Percentiles rank a stretch among this genome's conserved stretches.
These are phyloP conservation scores for Ichneumoninae sp. DNA, from an alignment of 2,888 invertebrate species.

Conservation along the genomic window DNA sequence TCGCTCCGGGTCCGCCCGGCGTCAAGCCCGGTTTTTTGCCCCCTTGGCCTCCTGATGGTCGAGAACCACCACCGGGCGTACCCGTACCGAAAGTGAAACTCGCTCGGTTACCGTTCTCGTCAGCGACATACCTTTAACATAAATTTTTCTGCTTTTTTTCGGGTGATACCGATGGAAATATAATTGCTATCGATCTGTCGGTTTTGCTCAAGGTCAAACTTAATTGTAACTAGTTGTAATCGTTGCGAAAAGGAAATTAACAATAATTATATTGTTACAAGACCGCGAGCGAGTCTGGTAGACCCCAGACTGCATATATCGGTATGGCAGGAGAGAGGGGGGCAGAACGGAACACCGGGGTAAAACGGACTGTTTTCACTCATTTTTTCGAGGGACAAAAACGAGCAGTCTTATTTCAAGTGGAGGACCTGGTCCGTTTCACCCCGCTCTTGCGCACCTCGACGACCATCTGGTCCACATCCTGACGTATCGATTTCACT, in stretches of 20 bases:
- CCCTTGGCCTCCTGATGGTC: slow-evolving; percentile 43
- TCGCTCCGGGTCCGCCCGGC: slow-evolving; percentile 63
- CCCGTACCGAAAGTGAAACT: slow-evolving; percentile 81
- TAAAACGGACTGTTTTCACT: neutral
- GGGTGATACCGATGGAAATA: neutral
- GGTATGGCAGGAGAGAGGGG: neutral
- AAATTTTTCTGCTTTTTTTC: slow-evolving; percentile 6
- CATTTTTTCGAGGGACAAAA: neutral
- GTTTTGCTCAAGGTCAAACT: neutral
- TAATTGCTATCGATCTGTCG: neutral
- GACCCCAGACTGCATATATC: neutral
- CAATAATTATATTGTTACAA: neutral
- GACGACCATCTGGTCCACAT: neutral
- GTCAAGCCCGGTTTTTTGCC: slow-evolving; percentile 52
- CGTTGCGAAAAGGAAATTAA: too few relatives aligned
- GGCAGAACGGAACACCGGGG: neutral
- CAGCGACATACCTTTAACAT: slow-evolving; percentile 79
- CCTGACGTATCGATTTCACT: slow-evolving; percentile 1
- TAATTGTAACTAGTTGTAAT: neutral
- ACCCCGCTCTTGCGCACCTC: neutral
- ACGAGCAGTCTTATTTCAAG: neutral
- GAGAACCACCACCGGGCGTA: slow-evolving; percentile 62
- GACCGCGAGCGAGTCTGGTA: neutral
- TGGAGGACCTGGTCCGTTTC: neutral
- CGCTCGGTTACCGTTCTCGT: slow-evolving; percentile 82